Conservation (phyloP, 2,113 vertebrate genomes). For the Ameiurus melas region DNA sequence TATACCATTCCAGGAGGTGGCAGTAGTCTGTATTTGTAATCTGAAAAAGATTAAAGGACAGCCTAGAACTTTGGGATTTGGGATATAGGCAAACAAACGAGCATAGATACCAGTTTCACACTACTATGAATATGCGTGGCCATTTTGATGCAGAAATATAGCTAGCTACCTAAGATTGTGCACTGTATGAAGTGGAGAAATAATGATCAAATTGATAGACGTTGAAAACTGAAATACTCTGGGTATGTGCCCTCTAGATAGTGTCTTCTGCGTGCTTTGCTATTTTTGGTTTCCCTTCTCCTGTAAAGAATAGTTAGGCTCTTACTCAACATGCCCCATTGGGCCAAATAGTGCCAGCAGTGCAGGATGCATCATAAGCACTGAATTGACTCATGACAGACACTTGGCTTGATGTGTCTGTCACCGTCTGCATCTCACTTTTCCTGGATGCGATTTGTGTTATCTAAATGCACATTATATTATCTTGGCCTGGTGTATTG, state of each 20-base stretch:
- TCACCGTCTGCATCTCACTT: not conserved
- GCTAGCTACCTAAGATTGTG: not conserved
- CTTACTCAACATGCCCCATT: not conserved
- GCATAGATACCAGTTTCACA: not conserved
- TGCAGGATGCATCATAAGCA: not conserved
- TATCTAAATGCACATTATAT: conserved; percentile 1
- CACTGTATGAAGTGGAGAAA: not conserved
- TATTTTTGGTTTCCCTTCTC: not conserved
- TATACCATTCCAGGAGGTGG: not conserved
- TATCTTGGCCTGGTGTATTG: not conserved
- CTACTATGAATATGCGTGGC: not conserved
- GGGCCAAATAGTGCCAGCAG: not conserved
- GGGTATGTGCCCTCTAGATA: not conserved
- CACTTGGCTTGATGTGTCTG: not conserved
- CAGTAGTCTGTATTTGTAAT: not conserved
- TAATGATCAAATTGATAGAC: not conserved
- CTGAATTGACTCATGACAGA: not conserved
- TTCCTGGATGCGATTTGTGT: not conserved
- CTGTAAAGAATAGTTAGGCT: not conserved
- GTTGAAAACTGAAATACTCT: not conserved
- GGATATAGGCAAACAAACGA: not conserved
- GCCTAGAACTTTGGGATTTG: not conserved
- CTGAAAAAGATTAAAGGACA: not conserved
- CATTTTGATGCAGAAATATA: not conserved
- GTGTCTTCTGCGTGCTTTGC: not conserved